These are phyloP conservation scores for Enteromius viviparus DNA, from an alignment of 2,797 vertebrate species.

Conservation along the genomic window DNA sequence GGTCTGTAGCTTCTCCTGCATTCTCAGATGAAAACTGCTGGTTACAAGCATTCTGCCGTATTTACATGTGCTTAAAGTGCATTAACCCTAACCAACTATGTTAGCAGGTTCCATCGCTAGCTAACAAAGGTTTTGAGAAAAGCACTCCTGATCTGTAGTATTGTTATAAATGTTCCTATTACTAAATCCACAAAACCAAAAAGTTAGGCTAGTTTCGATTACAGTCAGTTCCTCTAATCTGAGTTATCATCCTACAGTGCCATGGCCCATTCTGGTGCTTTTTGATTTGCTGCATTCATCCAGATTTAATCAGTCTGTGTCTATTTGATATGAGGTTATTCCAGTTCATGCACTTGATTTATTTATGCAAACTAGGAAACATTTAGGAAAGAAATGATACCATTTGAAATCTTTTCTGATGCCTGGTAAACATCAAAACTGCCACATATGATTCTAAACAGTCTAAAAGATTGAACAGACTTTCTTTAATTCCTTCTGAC, in stretches of 20 bases:
- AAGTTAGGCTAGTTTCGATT: not conserved
- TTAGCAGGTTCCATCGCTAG: not conserved
- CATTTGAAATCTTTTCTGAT: not conserved
- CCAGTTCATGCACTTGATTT: not conserved
- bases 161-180: constrained; percentile 6
- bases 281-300: not conserved
- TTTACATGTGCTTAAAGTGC: not conserved
- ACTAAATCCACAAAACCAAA: constrained; percentile 19
- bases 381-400: not conserved
- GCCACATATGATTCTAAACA: not conserved
- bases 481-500: not conserved
- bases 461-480: not conserved
- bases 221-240: not conserved
- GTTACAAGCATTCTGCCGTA: not conserved
- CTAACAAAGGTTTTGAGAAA: not conserved
- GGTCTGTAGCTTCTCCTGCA: constrained; percentile 14
- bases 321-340: not conserved
- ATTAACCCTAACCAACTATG: not conserved
- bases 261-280: not conserved
- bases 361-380: not conserved
- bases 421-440: not conserved
- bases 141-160: not conserved
- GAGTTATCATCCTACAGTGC: not conserved
- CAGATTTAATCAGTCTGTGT: constrained; percentile 10
- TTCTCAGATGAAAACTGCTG: constrained; percentile 3